Evolutionary conservation across 2,797 vertebrate genomes (phyloP).

Genomic region (Setipinna tenuifilis): DNA sequence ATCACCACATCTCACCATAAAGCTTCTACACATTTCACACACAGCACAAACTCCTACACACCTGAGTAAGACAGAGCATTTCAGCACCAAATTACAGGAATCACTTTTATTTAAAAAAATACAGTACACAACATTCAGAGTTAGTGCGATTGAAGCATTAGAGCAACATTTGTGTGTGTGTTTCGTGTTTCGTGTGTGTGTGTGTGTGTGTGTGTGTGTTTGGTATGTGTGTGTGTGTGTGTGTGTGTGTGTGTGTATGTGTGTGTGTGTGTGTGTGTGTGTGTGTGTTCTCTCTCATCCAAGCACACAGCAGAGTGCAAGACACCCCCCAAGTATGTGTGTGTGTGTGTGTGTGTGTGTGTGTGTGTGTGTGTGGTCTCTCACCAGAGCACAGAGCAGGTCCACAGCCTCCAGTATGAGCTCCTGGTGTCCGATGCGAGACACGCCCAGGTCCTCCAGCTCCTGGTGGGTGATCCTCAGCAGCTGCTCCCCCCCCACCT

Average conservation of each 20-base stretch:
- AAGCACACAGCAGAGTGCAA: neutral
- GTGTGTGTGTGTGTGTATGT: neutral
- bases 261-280: neutral
- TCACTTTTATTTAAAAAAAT: no score
- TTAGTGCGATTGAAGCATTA: no score
- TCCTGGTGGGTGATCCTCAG: conserved; percentile 98
- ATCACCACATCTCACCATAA: neutral
- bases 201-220: neutral
- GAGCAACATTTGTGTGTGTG: neutral
- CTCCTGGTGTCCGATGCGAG: conserved; percentile 97
- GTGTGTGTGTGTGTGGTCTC: conserved; percentile 39
- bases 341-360: neutral
- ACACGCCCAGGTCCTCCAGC: conserved; percentile 96
- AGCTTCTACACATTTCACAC: no score
- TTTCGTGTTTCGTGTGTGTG: neutral
- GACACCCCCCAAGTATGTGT: neutral
- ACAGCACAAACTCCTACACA: no score
- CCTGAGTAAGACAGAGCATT: no score
- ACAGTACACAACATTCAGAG: no score
- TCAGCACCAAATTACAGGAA: no score
- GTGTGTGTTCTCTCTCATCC: no score
- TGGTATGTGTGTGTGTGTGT: neutral
- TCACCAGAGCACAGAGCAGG: conserved; percentile 96
- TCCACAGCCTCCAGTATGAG: conserved; percentile 98
- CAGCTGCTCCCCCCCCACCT: conserved; percentile 95